Conservation (phyloP, 2,888 invertebrate genomes). For the Pocota personata region DNA sequence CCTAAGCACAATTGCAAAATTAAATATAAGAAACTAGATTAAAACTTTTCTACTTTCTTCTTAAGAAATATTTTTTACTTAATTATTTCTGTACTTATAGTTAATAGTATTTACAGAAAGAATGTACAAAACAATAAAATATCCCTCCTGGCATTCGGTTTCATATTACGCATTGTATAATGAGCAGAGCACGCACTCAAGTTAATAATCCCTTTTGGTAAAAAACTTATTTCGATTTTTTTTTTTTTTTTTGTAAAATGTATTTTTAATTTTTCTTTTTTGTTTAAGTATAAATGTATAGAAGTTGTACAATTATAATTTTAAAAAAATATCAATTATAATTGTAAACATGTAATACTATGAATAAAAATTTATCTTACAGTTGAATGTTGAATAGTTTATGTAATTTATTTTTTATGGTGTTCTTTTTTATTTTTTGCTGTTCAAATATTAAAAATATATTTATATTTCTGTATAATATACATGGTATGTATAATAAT, state of each 20-base stretch:
- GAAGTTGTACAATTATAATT: conserved; percentile 45
- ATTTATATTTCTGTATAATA: conserved; percentile 30
- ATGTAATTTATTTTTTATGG: conserved; percentile 21
- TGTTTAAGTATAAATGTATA: conserved; percentile 55
- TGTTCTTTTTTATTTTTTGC: conserved; percentile 20
- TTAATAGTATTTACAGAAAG: conserved; percentile 39
- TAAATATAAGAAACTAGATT: conserved; percentile 69
- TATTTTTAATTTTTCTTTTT: background rate
- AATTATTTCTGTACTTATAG: background rate
- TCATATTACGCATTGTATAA: background rate
- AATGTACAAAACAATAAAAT: conserved; percentile 35
- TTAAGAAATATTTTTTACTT: conserved; percentile 15
- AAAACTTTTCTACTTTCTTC: conserved; percentile 32
- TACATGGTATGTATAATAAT: no score
- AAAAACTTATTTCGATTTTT: conserved; percentile 42
- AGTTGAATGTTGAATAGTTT: conserved; percentile 32
- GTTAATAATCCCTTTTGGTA: conserved; percentile 31
- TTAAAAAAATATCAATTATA: conserved; percentile 9
- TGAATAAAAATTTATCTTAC: conserved; percentile 57
- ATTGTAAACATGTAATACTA: conserved; percentile 54
- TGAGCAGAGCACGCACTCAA: conserved; percentile 14
- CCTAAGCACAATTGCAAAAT: conserved; percentile 36
- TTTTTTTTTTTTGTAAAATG: background rate
- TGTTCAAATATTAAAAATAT: conserved; percentile 69
- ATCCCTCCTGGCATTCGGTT: conserved; percentile 1